Evolutionary conservation across 2,888 invertebrate genomes (phyloP).

Genomic region (Stenodera caucasica): DNA sequence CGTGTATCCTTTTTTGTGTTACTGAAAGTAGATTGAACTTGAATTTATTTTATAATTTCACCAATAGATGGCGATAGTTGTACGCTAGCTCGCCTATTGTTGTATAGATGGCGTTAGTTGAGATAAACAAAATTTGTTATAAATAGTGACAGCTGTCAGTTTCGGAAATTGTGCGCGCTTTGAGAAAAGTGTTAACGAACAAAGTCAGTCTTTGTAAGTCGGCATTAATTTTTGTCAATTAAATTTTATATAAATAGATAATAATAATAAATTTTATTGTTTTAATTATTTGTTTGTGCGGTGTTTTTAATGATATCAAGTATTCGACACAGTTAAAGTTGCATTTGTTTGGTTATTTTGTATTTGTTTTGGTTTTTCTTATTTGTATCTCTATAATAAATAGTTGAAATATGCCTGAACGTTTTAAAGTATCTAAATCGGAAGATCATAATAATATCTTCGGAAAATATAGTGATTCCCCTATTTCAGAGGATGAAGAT

Average conservation of each 20-base stretch:
- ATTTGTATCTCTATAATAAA: slow-evolving; percentile 14
- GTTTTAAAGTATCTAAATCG: slow-evolving; percentile 64
- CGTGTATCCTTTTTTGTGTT: not conserved
- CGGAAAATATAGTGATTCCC: slow-evolving; percentile 58
- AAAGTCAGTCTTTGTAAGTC: slow-evolving; percentile 22
- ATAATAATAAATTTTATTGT: not conserved
- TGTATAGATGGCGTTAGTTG: slow-evolving; percentile 33
- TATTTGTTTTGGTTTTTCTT: slow-evolving; percentile 8
- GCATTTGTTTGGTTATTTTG: slow-evolving; percentile 5
- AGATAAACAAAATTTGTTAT: slow-evolving; percentile 33
- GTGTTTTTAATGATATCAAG: slow-evolving; percentile 14
- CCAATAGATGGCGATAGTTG: not conserved
- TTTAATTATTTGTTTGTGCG: slow-evolving; percentile 15
- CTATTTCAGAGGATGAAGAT: slow-evolving; percentile 37
- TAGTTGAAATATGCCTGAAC: slow-evolving; percentile 58
- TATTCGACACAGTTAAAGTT: slow-evolving; percentile 6
- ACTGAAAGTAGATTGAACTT: not conserved
- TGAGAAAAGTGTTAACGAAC: slow-evolving; percentile 21
- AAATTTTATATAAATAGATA: slow-evolving; percentile 18
- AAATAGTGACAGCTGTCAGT: slow-evolving; percentile 37
- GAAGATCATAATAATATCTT: slow-evolving; percentile 59
- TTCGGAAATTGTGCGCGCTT: slow-evolving; percentile 38
- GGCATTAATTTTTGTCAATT: slow-evolving; percentile 26
- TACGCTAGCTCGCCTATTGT: not conserved
- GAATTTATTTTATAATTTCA: not conserved